These are phyloP conservation scores for Odontophorus gujanensis DNA, from an alignment of 2,113 vertebrate genomes.

Conservation along the genomic window DNA sequence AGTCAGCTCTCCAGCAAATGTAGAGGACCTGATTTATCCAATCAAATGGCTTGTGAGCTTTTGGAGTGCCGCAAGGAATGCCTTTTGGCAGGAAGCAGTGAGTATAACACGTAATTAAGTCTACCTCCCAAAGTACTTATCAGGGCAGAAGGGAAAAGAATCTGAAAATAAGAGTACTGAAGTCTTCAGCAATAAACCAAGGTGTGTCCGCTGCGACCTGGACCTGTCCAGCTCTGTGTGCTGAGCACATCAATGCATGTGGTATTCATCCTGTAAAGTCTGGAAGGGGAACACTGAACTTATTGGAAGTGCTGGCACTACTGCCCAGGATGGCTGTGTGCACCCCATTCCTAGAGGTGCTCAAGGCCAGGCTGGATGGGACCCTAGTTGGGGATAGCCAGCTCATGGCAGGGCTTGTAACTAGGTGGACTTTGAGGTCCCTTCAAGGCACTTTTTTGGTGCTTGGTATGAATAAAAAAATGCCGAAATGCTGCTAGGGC, in stretches of 20 bases:
- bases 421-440: too few species aligned
- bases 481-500: not conserved
- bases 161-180: not conserved
- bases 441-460: not conserved
- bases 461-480: not conserved
- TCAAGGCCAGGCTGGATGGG: too few species aligned
- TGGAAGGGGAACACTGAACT: not conserved
- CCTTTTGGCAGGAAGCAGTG: not conserved
- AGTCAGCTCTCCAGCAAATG: not conserved
- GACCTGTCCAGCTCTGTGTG: fast-evolving
- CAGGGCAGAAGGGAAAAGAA: not conserved
- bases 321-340: too few species aligned
- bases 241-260: not conserved
- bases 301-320: not conserved
- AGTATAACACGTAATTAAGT: not conserved
- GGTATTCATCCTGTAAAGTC: not conserved
- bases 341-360: too few species aligned
- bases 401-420: too few species aligned
- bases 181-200: not conserved
- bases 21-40: not conserved
- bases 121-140: not conserved
- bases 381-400: too few species aligned
- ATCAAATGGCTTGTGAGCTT: fast-evolving
- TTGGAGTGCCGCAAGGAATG: fast-evolving
- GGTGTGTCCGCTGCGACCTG: not conserved